Percentiles rank a stretch among this genome's conserved stretches.
phyloP scores from a whole-genome alignment of 2,113 vertebrate species.

The Neolamprologus modestus region DNA sequence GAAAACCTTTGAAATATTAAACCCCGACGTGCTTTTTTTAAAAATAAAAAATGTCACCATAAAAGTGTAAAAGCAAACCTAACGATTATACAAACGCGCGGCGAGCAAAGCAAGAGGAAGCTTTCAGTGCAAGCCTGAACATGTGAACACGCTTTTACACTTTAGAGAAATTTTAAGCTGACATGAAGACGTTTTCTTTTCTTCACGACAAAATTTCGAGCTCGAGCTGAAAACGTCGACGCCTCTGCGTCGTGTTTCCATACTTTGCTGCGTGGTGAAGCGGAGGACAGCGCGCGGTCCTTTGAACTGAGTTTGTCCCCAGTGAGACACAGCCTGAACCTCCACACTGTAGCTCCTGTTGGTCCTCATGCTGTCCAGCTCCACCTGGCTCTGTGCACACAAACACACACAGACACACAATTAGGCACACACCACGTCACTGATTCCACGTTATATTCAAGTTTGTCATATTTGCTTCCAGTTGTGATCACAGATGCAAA shows the following conservation, averaged over 20 bases:
- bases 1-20: not conserved
- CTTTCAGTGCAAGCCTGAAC: not conserved
- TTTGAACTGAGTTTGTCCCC: conserved; percentile 84
- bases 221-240: fast-evolving
- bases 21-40: not conserved
- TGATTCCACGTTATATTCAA: not conserved
- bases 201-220: not conserved
- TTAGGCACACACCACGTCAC: fast-evolving
- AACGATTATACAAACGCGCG: fast-evolving
- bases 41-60: not conserved
- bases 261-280: conserved; percentile 69
- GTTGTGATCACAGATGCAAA: not conserved
- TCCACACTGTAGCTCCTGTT: conserved; percentile 82
- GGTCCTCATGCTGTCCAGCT: conserved; percentile 77
- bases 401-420: not conserved
- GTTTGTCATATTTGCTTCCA: not conserved
- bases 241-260: fast-evolving
- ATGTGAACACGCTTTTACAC: not conserved
- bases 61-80: not conserved
- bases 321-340: conserved; percentile 83
- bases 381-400: conserved; percentile 60
- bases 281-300: conserved; percentile 76
- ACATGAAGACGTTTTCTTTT: not conserved
- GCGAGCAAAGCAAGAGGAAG: not conserved
- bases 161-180: not conserved